Evolutionary conservation across 2,797 vertebrate genomes (phyloP).

Genomic region (Apodemus agrarius): DNA sequence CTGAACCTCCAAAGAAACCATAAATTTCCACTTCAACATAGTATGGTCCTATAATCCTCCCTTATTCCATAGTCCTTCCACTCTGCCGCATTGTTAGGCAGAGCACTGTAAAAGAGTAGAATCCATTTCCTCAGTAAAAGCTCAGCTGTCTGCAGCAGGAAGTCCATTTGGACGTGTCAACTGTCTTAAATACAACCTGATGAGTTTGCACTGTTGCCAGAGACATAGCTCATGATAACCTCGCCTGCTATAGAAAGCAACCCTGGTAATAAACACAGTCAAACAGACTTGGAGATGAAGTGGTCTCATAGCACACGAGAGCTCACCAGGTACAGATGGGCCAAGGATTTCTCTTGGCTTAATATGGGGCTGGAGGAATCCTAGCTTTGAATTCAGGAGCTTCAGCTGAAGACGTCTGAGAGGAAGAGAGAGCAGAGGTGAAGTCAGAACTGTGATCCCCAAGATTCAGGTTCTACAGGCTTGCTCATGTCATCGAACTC

Average conservation of each 20-base stretch:
- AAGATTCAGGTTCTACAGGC: background rate
- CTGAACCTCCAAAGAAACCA: background rate
- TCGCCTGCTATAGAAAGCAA: background rate
- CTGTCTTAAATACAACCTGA: background rate
- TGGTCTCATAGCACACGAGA: background rate
- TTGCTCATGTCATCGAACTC: background rate
- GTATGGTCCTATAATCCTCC: background rate
- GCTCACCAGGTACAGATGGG: background rate
- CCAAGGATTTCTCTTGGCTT: background rate
- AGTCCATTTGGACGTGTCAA: fast-evolving
- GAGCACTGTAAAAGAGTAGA: background rate
- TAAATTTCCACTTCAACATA: background rate
- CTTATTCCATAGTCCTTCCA: background rate
- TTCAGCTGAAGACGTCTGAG: background rate
- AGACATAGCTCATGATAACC: background rate
- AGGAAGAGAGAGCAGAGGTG: background rate
- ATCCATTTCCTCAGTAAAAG: background rate
- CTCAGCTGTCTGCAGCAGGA: background rate
- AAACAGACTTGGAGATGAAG: background rate
- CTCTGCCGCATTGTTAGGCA: background rate
- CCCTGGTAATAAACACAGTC: no score
- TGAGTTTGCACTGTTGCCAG: background rate
- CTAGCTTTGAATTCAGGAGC: background rate
- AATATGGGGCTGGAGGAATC: background rate
- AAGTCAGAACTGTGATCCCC: background rate